Base-by-base conservation (phyloP, 2,888 invertebrate species). In the Agrochola lota region DNA sequence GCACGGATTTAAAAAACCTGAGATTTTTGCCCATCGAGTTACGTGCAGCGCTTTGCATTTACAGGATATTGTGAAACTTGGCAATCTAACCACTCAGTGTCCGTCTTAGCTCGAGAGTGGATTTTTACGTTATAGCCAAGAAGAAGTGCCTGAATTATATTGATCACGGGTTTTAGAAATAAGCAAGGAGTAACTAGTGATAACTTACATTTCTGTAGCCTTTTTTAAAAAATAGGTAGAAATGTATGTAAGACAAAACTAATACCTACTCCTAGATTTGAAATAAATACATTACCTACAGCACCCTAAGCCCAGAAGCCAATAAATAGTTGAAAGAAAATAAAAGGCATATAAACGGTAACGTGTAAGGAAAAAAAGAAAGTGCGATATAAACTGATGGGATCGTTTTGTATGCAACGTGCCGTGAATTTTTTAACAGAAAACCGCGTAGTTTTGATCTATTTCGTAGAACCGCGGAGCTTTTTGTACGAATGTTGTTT, bases 331-430 rank as follows among this genome's bases (percentile, higher is more conserved):
- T 77, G 60, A 85, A 84, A 81, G 73, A 78, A 75, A 81, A 87
- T 86, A 86, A 86, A 87, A 86, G 62, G 57, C 62, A 81, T 78
- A 83, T 83, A 83, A 78, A 85, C 68, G 76, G 77, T 80, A 73
- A 66, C 83, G 80, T 81, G 85, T 77, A 77, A 68, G 74, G 72
- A 81, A 80, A 85, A 77, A 81, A 83, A 87, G 82, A 84, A 85
- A 85, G 87, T 90, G 90, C 86, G 79, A 88, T 88, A 89, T 90
- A 85, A 88, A 86, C 80, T 83, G 87, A 88, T 89, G 88, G 79
- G 83, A 81, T 77, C 85, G 81, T 89, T 90, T 85, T 83, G 87
- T 88, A 85, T 85, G 80, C 81, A 74, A 88, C 89, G 90, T 83
- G 89, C 76, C 75, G 68, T 81, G 90, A 90, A 90, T 90, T 83